Evolutionary conservation across 2,888 invertebrate species (phyloP).

Genomic region (Athalia cordata): DNA sequence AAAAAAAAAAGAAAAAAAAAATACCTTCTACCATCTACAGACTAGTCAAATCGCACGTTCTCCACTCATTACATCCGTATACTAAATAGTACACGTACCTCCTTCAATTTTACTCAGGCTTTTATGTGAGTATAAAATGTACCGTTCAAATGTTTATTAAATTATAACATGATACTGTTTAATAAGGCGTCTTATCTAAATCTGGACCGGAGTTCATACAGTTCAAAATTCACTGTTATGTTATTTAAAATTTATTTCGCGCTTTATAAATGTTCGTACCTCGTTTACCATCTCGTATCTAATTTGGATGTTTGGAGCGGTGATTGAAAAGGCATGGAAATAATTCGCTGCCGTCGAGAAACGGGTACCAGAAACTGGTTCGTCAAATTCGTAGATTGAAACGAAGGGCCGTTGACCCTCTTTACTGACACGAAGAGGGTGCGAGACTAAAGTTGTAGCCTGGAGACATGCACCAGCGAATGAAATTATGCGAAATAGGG

Average conservation of each 20-base stretch:
- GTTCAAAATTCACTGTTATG: too few species aligned
- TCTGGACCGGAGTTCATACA: too few species aligned
- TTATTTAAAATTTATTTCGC: neutral
- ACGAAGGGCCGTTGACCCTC: constrained; percentile 31
- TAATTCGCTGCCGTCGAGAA: constrained; percentile 13
- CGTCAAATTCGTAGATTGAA: constrained; percentile 31
- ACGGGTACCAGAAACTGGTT: constrained; percentile 18
- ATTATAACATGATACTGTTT: too few species aligned
- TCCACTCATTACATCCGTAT: neutral
- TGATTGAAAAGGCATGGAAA: neutral
- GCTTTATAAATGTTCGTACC: neutral
- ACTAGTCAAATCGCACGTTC: constrained; percentile 15
- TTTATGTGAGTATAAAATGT: too few species aligned
- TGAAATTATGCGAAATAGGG: constrained; percentile 32
- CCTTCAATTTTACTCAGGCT: neutral
- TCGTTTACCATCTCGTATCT: neutral
- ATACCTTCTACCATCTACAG: neutral
- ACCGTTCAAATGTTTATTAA: too few species aligned
- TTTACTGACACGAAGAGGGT: constrained; percentile 39
- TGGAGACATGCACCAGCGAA: constrained; percentile 15
- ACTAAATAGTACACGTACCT: neutral
- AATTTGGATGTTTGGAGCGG: neutral
- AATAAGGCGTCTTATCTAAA: too few species aligned
- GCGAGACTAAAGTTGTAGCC: constrained; percentile 5
- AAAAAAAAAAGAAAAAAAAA: neutral